Conservation (phyloP, 1,140 invertebrate species). For the Drosophila kurseongensis region DNA sequence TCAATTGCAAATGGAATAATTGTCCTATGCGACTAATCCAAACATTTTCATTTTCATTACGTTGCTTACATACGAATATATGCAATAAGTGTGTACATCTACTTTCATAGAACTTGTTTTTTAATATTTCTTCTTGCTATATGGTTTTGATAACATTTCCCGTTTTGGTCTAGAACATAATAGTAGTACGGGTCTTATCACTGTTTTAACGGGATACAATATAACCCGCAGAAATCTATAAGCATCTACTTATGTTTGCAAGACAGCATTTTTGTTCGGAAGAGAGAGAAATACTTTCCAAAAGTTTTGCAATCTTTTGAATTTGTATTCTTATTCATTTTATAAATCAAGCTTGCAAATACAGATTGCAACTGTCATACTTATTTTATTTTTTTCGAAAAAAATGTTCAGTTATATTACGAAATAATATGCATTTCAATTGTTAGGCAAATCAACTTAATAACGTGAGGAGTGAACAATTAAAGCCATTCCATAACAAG, state of each 20-base stretch:
- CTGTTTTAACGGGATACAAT: slow-evolving; percentile 13
- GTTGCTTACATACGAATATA: slow-evolving; percentile 4
- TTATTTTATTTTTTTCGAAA: slow-evolving; percentile 5
- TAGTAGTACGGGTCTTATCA: slow-evolving; percentile 25
- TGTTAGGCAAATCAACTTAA: slow-evolving; percentile 12
- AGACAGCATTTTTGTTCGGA: slow-evolving; percentile 8
- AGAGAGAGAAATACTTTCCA: slow-evolving; percentile 25
- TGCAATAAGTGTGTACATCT: neutral
- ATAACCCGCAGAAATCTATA: slow-evolving; percentile 5
- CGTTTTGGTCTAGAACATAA: slow-evolving; percentile 12
- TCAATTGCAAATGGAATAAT: slow-evolving; percentile 14
- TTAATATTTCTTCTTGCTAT: slow-evolving; percentile 4
- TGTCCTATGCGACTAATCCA: slow-evolving; percentile 8
- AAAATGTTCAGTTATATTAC: slow-evolving; percentile 12
- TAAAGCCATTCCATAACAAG: slow-evolving; percentile 24
- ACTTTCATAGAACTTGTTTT: neutral
- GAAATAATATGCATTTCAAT: slow-evolving; percentile 4
- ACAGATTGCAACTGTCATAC: slow-evolving; percentile 7
- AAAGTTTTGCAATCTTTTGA: slow-evolving; percentile 30
- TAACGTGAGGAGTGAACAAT: slow-evolving; percentile 2
- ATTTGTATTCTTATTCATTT: slow-evolving; percentile 5
- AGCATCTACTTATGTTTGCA: slow-evolving; percentile 12
- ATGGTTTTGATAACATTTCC: slow-evolving; percentile 4
- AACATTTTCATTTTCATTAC: neutral
- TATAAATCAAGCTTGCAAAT: slow-evolving; percentile 6